phyloP scores from a whole-genome alignment of 92 coral and sea anemone species.

The Palythoa grandis region DNA sequence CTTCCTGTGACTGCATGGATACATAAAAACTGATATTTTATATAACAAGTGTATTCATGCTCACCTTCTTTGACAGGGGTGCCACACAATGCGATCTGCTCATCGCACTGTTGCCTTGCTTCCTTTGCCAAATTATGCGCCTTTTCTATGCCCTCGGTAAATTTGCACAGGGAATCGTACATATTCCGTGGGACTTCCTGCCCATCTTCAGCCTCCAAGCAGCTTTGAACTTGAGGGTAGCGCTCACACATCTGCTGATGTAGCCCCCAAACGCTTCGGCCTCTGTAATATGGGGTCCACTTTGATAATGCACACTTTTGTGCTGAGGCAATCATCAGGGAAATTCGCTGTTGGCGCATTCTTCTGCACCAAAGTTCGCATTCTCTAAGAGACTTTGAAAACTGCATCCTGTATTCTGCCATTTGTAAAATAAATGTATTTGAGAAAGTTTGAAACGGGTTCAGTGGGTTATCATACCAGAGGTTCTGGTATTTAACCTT shows the following conservation, averaged over 20 bases:
- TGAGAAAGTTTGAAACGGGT: conserved; percentile 53
- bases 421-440: conserved; percentile 60
- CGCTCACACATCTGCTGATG: conserved; percentile 27
- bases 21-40: conserved; percentile 35
- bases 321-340: conserved; percentile 42
- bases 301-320: conserved; percentile 45
- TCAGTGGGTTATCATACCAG: conserved; percentile 58
- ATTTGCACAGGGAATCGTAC: conserved; percentile 24
- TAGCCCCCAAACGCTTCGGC: conserved; percentile 29
- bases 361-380: conserved; percentile 64
- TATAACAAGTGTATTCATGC: conserved; percentile 35
- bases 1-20: conserved; percentile 25
- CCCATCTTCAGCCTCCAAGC: conserved; percentile 9
- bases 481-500: conserved; percentile 57
- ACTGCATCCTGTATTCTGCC: conserved; percentile 59
- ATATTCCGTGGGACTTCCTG: conserved; percentile 7
- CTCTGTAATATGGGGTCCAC: conserved; percentile 35
- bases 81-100: conserved; percentile 5
- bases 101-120: conserved; percentile 27
- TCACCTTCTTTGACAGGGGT: conserved; percentile 41
- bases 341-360: conserved; percentile 39
- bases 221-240: conserved; percentile 24
- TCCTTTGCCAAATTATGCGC: conserved; percentile 11
- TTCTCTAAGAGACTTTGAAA: conserved; percentile 45
- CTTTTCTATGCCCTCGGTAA: conserved; percentile 27